Percentiles rank a stretch among this genome's conserved stretches.
Evolutionary conservation across 2,797 vertebrate genomes (phyloP).

Genomic region (Caiman crocodilus): DNA sequence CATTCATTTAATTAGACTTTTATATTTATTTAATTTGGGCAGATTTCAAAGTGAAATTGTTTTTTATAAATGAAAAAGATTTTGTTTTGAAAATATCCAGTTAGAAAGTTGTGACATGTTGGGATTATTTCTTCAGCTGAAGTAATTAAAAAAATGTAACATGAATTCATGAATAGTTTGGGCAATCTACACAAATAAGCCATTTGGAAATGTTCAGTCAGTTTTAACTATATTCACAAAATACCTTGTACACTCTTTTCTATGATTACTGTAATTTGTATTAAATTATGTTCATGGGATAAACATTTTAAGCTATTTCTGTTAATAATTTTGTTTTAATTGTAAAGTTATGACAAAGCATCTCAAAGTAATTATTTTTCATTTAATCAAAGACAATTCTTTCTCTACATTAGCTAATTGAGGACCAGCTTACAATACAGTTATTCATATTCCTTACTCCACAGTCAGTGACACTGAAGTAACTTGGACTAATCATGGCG

Average conservation of each 20-base stretch:
- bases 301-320: not conserved
- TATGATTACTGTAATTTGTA: not conserved
- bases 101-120: not conserved
- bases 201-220: not conserved
- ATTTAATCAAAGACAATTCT: not conserved
- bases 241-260: not conserved
- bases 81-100: not conserved
- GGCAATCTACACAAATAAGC: not conserved
- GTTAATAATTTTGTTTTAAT: not conserved
- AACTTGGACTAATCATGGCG: rapidly evolving
- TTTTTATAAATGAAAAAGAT: not conserved
- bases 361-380: not conserved
- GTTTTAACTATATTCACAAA: rapidly evolving
- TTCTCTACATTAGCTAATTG: not conserved
- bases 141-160: not conserved
- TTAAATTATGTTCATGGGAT: not conserved
- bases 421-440: not conserved
- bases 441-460: not conserved
- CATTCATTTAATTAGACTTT: not conserved
- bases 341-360: not conserved
- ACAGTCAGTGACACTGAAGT: rapidly evolving
- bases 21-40: not conserved
- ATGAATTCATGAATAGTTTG: not conserved
- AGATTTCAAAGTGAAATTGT: not conserved
- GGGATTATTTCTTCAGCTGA: not conserved